Evolutionary conservation across 2,113 vertebrate genomes (phyloP).

Genomic region (Mastomys coucha): DNA sequence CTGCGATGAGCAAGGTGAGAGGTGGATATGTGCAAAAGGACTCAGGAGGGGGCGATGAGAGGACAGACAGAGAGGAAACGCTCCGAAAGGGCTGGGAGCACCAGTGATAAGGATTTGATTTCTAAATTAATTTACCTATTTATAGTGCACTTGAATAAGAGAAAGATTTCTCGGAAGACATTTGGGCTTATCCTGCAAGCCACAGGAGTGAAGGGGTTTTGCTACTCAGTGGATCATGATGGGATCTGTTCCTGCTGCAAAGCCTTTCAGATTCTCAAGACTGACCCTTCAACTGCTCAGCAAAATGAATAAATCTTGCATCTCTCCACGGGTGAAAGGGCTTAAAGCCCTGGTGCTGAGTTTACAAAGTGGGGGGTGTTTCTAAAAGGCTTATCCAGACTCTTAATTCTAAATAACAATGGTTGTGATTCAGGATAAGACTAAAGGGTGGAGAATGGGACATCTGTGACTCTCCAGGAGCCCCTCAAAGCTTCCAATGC

Average conservation of each 20-base stretch:
- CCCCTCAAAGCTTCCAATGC: conserved; percentile 29
- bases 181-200: conserved; percentile 62
- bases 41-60: no score
- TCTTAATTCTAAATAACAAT: conserved; percentile 68
- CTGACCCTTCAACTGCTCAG: conserved; percentile 68
- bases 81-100: background rate
- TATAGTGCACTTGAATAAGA: conserved; percentile 32
- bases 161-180: conserved; percentile 47
- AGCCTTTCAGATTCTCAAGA: conserved; percentile 66
- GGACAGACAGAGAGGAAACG: no score
- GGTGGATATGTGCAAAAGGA: background rate
- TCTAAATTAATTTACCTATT: conserved; percentile 50
- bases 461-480: conserved; percentile 26
- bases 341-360: conserved; percentile 23
- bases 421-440: conserved; percentile 44
- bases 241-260: background rate
- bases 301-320: conserved; percentile 52
- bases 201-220: conserved; percentile 56
- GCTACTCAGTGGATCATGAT: conserved; percentile 35
- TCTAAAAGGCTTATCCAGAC: conserved; percentile 54
- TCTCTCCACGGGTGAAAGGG: background rate
- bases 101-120: background rate
- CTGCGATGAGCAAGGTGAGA: background rate
- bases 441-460: background rate
- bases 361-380: conserved; percentile 63